Evolutionary conservation across 2,113 vertebrate genomes (phyloP).

Genomic region (Mugil cephalus): DNA sequence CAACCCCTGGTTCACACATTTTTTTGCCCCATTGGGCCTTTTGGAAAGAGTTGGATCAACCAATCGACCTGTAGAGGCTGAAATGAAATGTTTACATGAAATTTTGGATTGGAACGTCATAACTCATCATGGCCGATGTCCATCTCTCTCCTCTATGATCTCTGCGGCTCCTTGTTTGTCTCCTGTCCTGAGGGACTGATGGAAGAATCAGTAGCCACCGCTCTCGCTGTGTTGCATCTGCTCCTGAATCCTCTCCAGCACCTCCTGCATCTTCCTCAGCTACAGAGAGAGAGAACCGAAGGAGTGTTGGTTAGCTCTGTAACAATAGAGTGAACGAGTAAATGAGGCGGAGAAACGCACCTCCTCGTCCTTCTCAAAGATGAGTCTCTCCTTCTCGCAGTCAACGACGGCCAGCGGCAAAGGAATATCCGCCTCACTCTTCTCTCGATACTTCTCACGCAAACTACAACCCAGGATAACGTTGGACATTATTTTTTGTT

Average conservation of each 20-base stretch:
- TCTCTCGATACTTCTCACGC: slow-evolving; percentile 77
- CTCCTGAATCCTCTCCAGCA: slow-evolving; percentile 92
- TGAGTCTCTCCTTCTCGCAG: slow-evolving; percentile 88
- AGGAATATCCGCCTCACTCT: slow-evolving; percentile 89
- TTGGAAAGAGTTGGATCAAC: too few relatives aligned
- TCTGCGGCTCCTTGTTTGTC: slow-evolving; percentile 2
- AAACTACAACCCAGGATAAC: slow-evolving; percentile 87
- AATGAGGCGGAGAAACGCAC: slow-evolving; percentile 73
- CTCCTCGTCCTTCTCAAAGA: slow-evolving; percentile 95
- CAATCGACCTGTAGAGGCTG: too few relatives aligned
- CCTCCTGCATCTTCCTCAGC: slow-evolving; percentile 93
- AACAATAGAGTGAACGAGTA: not conserved
- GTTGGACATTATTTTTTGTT: too few relatives aligned
- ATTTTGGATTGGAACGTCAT: too few relatives aligned
- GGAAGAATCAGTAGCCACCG: slow-evolving; percentile 52
- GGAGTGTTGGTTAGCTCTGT: not conserved
- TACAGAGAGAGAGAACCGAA: slow-evolving; percentile 53
- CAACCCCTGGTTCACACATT: too few relatives aligned
- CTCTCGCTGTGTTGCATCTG: slow-evolving; percentile 85
- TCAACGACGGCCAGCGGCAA: slow-evolving; percentile 88
- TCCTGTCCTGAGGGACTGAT: not conserved
- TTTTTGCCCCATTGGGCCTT: too few relatives aligned
- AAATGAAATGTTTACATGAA: too few relatives aligned
- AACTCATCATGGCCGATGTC: not conserved
- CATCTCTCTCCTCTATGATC: not conserved